Percentiles rank a stretch among this genome's conserved stretches.
Conservation (phyloP, 2,113 vertebrate genomes). For the Salvelinus sp. region DNA sequence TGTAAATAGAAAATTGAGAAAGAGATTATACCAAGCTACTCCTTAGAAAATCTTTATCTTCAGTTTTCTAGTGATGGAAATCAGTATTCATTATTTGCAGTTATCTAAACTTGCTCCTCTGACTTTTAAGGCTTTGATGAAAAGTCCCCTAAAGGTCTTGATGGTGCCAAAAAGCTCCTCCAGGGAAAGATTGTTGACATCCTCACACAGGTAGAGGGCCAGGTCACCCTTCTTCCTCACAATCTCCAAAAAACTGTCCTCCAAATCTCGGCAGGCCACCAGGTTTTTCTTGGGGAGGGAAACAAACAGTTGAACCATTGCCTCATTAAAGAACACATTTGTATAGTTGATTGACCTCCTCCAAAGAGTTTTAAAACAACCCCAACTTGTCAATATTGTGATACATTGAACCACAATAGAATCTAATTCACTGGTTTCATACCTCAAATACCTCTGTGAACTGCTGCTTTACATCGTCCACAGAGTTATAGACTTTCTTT, state of each 20-base stretch:
- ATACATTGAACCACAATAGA: too few species aligned
- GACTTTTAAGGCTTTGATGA: constrained; percentile 89
- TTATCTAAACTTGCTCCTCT: constrained; percentile 1
- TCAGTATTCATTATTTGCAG: not conserved
- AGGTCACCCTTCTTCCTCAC: constrained; percentile 79
- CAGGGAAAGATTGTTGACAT: constrained; percentile 81
- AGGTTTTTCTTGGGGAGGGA: constrained; percentile 74
- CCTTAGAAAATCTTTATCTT: not conserved
- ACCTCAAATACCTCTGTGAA: constrained; percentile 71
- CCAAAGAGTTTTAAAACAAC: not conserved
- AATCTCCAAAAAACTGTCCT: constrained; percentile 73
- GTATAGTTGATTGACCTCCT: not conserved
- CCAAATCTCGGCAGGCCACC: constrained; percentile 69
- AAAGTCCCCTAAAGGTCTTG: constrained; percentile 87
- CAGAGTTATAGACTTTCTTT: constrained; percentile 75
- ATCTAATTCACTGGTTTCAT: not conserved
- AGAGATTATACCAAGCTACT: not conserved
- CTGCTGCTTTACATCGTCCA: constrained; percentile 80
- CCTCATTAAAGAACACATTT: not conserved
- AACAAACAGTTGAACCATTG: not conserved
- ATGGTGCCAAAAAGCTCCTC: constrained; percentile 89
- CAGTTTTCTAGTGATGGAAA: not conserved
- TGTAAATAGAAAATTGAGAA: not conserved
- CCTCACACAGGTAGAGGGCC: constrained; percentile 91
- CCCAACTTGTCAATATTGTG: too few species aligned